These are phyloP conservation scores for Diarsia brunnea DNA, from an alignment of 2,888 invertebrate genomes.

Conservation along the genomic window DNA sequence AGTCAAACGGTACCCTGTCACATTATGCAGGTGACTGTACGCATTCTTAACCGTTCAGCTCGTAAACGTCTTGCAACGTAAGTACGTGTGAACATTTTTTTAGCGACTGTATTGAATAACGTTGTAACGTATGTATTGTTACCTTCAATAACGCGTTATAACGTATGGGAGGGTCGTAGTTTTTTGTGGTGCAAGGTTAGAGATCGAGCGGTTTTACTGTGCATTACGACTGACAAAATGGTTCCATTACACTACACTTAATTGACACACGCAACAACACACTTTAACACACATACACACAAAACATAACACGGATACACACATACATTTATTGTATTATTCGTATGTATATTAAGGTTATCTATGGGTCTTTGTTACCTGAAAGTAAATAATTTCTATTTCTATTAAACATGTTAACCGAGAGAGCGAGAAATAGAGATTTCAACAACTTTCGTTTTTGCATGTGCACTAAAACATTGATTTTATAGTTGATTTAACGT, in stretches of 20 bases:
- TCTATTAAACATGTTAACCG: not conserved
- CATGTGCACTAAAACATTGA: not conserved
- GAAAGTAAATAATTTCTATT: too few species aligned
- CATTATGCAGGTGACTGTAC: not conserved
- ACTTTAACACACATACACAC: too few species aligned
- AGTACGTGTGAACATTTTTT: constrained; percentile 27
- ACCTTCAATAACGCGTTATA: constrained; percentile 29
- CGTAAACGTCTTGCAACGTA: constrained; percentile 9
- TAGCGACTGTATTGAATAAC: constrained; percentile 2
- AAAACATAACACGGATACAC: too few species aligned
- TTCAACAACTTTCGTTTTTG: not conserved
- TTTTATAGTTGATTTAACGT: not conserved
- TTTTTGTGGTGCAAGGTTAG: constrained; percentile 1
- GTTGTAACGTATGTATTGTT: not conserved
- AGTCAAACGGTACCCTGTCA: not conserved
- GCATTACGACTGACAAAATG: not conserved
- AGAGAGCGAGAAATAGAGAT: not conserved
- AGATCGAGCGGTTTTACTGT: not conserved
- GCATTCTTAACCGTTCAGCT: not conserved
- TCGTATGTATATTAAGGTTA: too few species aligned
- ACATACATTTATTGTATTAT: too few species aligned
- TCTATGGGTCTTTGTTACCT: too few species aligned
- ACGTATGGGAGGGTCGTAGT: constrained; percentile 16
- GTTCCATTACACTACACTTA: not conserved
- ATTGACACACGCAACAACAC: too few species aligned